Evolutionary conservation across 2,113 vertebrate genomes (phyloP), one percentile per base, ranked within the genome.

Genomic region (Dissostichus mawsoni): DNA sequence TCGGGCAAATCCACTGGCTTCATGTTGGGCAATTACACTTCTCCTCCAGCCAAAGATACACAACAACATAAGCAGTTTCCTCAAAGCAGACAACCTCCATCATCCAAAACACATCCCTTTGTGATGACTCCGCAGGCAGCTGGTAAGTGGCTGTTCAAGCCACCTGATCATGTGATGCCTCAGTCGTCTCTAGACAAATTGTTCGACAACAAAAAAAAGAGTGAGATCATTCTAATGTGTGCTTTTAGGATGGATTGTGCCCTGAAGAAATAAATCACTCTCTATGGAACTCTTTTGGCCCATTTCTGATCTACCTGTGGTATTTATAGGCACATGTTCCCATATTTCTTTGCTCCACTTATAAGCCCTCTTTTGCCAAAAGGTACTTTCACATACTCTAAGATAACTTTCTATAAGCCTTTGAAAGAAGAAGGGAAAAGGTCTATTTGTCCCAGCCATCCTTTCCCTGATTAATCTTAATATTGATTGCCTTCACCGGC

Each of bases 321-420:
- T 91, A 92, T 93, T 91, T 91, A 82, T 91, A 91, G 90, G 69
- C 41, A 85, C 79, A 76, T 69, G 82, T 66, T 88, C 78, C 85
- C 72, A 76, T 59, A 92, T 61, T 64, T 74, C 74, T 62, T n/a
- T 78, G 79, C 78, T 89, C 87, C 71, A 90, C 76, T 89, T 84
- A 71, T 59, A 80, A 84, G 79, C 45, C 44, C 68, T 69, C 55
- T 87, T 78, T 70, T 29, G 61, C 73, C 74, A 83, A 74, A 89
- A 89, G 68, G 16, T 56, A 69, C 51, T 78, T 81, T 61, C 17
- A 45, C 20, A 61, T 8, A 41, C 18, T 1, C 59, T 5, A 14
- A 4, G 45, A 73, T 78, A 80, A 78, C 44, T 65, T 73, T 47
- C 25, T 48, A 9, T 13, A 9, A 0, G 69, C 44, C 53, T 81